Evolutionary conservation across 2,888 invertebrate genomes (phyloP).

Genomic region (Pycnomerus fuliginosus): DNA sequence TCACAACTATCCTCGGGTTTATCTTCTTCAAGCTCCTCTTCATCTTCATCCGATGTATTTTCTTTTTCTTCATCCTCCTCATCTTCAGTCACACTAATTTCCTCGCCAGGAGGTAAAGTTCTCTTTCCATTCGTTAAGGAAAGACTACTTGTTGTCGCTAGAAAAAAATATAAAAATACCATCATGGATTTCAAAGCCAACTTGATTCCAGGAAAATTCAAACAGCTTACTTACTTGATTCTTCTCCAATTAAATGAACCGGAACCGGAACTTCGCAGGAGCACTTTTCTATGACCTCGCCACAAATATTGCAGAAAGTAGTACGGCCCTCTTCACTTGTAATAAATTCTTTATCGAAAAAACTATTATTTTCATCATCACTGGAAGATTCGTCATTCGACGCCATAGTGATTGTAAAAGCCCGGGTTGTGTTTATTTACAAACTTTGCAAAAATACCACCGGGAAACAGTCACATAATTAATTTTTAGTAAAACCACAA

Average conservation of each 20-base stretch:
- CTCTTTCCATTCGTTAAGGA: too few relatives aligned
- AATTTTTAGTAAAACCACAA: constrained; percentile 14
- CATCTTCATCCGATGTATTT: neutral
- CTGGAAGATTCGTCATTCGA: constrained; percentile 41
- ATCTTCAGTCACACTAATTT: neutral
- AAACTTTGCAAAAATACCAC: constrained; percentile 11
- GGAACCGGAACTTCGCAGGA: constrained; percentile 34
- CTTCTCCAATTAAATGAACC: too few relatives aligned
- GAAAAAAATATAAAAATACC: neutral
- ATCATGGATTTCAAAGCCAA: too few relatives aligned
- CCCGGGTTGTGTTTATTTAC: constrained; percentile 29
- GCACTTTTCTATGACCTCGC: constrained; percentile 23
- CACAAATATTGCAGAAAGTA: constrained; percentile 8
- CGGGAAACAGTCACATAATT: constrained; percentile 14
- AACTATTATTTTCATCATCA: constrained; percentile 42
- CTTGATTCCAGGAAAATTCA: constrained; percentile 5
- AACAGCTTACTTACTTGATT: constrained; percentile 16
- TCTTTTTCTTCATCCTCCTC: neutral
- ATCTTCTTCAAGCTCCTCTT: constrained; percentile 2
- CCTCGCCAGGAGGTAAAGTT: too few relatives aligned
- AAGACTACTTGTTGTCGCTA: too few relatives aligned
- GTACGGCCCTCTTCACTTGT: constrained; percentile 2
- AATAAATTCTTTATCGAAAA: constrained; percentile 22
- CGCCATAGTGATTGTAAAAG: constrained; percentile 41
- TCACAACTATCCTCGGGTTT: constrained; percentile 8